These are phyloP conservation scores for Polyodon spathula DNA, from an alignment of 2,113 vertebrate species.

Conservation along the genomic window DNA sequence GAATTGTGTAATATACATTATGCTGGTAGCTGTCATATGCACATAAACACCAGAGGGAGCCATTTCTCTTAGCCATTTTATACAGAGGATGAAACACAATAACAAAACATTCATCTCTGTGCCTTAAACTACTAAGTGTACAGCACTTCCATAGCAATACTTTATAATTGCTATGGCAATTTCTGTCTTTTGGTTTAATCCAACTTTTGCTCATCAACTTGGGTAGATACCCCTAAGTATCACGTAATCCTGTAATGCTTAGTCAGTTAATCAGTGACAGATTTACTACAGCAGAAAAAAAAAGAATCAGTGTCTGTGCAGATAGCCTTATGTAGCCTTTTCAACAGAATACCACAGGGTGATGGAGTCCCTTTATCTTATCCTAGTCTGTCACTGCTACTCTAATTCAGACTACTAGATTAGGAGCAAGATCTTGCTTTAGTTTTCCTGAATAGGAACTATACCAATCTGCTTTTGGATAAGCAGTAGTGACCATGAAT, in stretches of 20 bases:
- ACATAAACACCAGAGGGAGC: constrained; percentile 7
- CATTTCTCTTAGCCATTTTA: neutral
- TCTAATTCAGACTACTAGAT: neutral
- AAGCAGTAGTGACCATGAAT: neutral
- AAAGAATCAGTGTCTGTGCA: neutral
- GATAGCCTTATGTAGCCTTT: neutral
- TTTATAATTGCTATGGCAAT: no score
- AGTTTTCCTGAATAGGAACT: neutral
- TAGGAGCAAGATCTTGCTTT: neutral
- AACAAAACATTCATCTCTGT: neutral
- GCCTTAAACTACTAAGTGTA: neutral
- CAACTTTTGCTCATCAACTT: no score
- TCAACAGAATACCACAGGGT: neutral
- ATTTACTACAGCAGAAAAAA: no score
- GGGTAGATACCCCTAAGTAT: no score
- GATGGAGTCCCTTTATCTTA: neutral
- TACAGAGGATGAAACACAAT: neutral
- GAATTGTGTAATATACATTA: no score
- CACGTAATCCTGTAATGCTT: no score
- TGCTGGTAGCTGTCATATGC: neutral
- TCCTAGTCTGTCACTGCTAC: neutral
- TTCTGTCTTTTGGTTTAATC: no score
- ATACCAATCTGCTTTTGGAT: neutral
- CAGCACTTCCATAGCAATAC: no score
- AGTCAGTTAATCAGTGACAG: no score